Percentiles rank a stretch among this genome's conserved stretches.
These are phyloP conservation scores for Isaurus tuberculatus DNA, from an alignment of 92 coral and sea anemone species.

Conservation along the genomic window DNA sequence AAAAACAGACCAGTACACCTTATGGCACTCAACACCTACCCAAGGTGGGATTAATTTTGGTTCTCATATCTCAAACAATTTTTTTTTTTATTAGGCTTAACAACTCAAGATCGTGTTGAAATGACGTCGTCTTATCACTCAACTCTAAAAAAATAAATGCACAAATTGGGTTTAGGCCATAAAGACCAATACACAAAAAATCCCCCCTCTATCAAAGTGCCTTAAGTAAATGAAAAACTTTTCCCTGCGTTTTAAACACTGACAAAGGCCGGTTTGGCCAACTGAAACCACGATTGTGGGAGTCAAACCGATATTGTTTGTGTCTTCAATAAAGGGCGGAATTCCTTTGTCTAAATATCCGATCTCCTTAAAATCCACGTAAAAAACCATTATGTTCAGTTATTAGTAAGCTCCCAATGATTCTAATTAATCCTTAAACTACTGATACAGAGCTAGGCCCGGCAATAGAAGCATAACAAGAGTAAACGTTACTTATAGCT, in stretches of 20 bases:
- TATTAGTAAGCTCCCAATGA: not conserved
- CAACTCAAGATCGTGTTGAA: too few relatives aligned
- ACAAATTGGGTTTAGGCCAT: not conserved
- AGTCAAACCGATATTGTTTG: not conserved
- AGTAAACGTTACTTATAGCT: not conserved
- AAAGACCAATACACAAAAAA: not conserved
- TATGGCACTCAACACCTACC: too few relatives aligned
- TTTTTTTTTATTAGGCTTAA: too few relatives aligned
- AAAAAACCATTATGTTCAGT: not conserved
- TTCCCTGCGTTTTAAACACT: too few relatives aligned
- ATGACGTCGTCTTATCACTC: too few relatives aligned
- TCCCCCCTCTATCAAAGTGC: not conserved
- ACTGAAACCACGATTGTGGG: not conserved
- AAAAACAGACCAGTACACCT: too few relatives aligned
- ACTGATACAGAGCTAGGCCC: not conserved
- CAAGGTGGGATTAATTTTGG: too few relatives aligned
- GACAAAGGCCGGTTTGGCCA: too few relatives aligned
- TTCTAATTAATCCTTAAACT: not conserved
- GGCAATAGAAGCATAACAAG: constrained; percentile 4
- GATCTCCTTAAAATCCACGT: not conserved
- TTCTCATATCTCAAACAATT: too few relatives aligned
- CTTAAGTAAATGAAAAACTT: not conserved
- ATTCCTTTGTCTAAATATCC: not conserved
- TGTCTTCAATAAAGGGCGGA: not conserved
- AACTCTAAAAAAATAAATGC: too few relatives aligned